Evolutionary conservation across 37 sponge, comb jelly and placozoan species (phyloP).

Genomic region (Haliclona indistincta): DNA sequence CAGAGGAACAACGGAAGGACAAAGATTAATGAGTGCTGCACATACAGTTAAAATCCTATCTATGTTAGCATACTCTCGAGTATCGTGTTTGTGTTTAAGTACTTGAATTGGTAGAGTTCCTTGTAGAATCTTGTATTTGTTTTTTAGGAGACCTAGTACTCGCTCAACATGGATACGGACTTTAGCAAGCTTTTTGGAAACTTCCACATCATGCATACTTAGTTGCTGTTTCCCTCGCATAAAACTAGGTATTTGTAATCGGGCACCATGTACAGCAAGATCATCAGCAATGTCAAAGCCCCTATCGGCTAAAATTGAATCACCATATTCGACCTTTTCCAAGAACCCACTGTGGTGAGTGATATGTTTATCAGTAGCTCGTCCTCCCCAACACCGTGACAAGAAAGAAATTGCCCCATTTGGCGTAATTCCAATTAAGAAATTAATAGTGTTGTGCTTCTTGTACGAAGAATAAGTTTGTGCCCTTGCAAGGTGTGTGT

Average conservation of each 20-base stretch:
- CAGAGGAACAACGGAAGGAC: constrained; percentile 9
- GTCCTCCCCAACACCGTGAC: constrained; percentile 29
- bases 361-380: constrained; percentile 11
- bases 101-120: neutral
- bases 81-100: neutral
- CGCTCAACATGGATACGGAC: constrained; percentile 35
- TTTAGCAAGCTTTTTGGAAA: constrained; percentile 2
- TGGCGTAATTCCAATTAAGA: constrained; percentile 40
- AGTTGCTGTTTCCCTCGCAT: constrained; percentile 15
- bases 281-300: constrained; percentile 36
- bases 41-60: constrained; percentile 7
- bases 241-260: constrained; percentile 9
- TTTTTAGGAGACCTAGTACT: constrained; percentile 11
- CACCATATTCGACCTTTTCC: constrained; percentile 3
- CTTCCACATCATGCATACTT: neutral
- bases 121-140: constrained; percentile 10
- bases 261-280: constrained; percentile 9
- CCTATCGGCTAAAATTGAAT: constrained; percentile 17
- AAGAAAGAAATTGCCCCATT: constrained; percentile 23
- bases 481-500: neutral
- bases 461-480: constrained; percentile 39
- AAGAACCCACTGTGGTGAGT: constrained; percentile 25
- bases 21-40: neutral
- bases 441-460: constrained; percentile 38
- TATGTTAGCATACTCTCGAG: neutral